Percentiles rank a stretch among this genome's conserved stretches.
phyloP scores from a whole-genome alignment of 2,797 vertebrate species.

The Peromyscus nudipes region DNA sequence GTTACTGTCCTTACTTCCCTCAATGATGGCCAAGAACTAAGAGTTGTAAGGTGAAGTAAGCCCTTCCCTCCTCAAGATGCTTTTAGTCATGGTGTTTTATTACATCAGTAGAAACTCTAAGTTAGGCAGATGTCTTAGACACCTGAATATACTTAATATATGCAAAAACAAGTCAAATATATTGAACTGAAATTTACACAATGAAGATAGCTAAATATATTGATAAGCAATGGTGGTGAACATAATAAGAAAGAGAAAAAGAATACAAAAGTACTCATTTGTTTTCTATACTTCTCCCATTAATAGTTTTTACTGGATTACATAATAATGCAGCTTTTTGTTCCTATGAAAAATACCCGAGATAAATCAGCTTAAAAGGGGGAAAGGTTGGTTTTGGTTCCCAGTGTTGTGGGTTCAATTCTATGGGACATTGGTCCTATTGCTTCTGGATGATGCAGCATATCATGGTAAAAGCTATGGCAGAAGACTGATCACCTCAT shows the following conservation, averaged over 20 bases:
- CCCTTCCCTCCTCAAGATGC: not conserved
- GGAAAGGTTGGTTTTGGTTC: not conserved
- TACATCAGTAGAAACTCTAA: not conserved
- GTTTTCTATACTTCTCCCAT: not conserved
- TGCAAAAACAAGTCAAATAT: not conserved
- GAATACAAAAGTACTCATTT: not conserved
- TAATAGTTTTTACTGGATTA: not conserved
- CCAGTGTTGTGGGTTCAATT: not conserved
- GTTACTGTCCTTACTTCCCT: not conserved
- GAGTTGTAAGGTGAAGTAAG: not conserved
- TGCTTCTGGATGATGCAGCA: not conserved
- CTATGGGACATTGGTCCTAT: too few relatives aligned
- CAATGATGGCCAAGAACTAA: too few relatives aligned
- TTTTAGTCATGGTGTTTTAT: not conserved
- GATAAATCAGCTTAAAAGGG: not conserved
- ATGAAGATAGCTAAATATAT: not conserved
- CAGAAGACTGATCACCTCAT: too few relatives aligned
- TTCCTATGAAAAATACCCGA: not conserved
- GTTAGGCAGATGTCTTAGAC: not conserved
- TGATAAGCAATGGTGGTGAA: not conserved
- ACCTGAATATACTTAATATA: not conserved
- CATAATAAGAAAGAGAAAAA: not conserved
- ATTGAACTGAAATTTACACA: not conserved
- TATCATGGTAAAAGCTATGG: too few relatives aligned
- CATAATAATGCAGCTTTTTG: not conserved